phyloP scores from a whole-genome alignment of 2,888 invertebrate species.

The Rhopalosiphum nymphaeae region DNA sequence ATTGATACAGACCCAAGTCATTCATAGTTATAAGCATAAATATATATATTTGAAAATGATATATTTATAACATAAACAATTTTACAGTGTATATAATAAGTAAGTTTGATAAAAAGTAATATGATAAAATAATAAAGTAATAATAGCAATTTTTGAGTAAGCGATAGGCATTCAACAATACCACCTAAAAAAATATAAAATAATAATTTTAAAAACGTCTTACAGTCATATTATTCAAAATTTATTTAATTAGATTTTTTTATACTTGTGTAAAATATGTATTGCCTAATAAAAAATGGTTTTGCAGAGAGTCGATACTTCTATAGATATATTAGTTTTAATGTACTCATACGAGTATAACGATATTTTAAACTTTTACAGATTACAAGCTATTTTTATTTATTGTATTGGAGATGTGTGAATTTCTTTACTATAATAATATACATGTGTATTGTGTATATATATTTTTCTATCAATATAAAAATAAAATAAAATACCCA shows the following conservation, averaged over 20 bases:
- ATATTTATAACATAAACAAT: too few relatives aligned
- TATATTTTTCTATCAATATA: neutral
- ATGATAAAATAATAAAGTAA: too few relatives aligned
- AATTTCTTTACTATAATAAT: neutral
- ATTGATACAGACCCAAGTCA: too few relatives aligned
- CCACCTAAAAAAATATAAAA: too few relatives aligned
- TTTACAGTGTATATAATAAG: too few relatives aligned
- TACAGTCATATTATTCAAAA: neutral
- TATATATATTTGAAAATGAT: too few relatives aligned
- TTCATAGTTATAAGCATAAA: too few relatives aligned
- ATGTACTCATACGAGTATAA: too few relatives aligned
- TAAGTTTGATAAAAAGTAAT: too few relatives aligned
- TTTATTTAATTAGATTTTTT: neutral
- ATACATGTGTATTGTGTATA: neutral
- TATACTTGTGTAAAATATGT: neutral
- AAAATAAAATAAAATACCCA: neutral
- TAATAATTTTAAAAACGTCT: neutral
- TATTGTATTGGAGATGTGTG: neutral
- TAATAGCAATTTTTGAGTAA: too few relatives aligned
- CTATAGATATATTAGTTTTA: neutral
- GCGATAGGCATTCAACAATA: too few relatives aligned
- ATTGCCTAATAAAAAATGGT: neutral
- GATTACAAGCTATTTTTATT: neutral
- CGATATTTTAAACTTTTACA: neutral
- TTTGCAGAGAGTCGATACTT: neutral